These are phyloP conservation scores for Morone chrysops DNA, from an alignment of 2,113 vertebrate species.

Conservation along the genomic window DNA sequence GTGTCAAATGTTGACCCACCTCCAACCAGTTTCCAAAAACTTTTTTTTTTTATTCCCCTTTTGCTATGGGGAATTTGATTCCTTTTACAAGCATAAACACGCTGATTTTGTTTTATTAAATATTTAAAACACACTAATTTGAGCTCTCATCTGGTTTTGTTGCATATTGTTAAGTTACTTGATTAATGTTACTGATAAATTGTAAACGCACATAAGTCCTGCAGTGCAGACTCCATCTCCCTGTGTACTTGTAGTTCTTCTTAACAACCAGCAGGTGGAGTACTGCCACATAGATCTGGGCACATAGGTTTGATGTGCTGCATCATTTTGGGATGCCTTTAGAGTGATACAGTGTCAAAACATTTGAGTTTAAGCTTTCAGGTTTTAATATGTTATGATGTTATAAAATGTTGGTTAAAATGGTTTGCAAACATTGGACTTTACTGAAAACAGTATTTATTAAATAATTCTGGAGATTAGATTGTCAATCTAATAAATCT, in stretches of 20 bases:
- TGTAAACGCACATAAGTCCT: no score
- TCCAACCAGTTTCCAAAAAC: no score
- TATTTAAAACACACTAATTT: no score
- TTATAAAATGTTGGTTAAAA: no score
- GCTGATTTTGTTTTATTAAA: no score
- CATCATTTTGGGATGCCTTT: neutral
- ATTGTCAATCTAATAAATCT: neutral
- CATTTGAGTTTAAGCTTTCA: neutral
- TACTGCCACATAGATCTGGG: neutral
- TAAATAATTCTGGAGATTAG: neutral
- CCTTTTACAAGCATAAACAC: no score
- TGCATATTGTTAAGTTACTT: no score
- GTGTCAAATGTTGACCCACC: no score
- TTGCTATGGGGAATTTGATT: no score
- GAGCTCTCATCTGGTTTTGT: no score
- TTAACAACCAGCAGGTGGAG: conserved; percentile 38
- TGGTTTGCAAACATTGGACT: neutral
- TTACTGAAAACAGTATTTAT: neutral
- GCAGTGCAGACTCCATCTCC: neutral
- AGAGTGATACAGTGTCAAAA: neutral
- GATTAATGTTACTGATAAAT: no score
- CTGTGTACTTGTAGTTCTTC: conserved; percentile 11
- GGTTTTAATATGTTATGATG: neutral
- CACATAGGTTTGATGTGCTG: neutral
- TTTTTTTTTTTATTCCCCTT: no score